Base-by-base conservation (phyloP, 2,888 invertebrate species). In the Xestobium rufovillosum region DNA sequence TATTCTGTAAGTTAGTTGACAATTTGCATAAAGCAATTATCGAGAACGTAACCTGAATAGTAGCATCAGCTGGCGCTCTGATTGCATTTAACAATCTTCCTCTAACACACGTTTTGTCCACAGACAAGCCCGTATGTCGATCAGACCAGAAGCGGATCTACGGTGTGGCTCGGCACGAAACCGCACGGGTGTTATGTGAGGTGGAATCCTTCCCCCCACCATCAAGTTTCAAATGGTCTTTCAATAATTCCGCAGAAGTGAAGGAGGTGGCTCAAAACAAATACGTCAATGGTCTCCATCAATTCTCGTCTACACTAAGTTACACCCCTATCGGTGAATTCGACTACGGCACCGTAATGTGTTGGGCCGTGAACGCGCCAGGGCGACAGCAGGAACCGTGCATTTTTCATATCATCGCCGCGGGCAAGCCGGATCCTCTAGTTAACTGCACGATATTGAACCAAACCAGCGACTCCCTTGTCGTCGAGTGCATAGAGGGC, bases 241-340 rank as follows among this genome's bases (percentile, higher is more conserved):
- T 91, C 62, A 92, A 92, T 69, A 90, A 88, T 67, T 85, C 88
- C 25, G 80, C 84, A 47, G 86, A 87, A 59, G 79, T 79, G 50
- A 72, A 78, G 44, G 86, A 88, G 56, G 78, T 89, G 57, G 76
- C 80, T 26, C 74, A 75, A 50, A 72, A 73, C 50, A 78, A 82
- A 48, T 84, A 77, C 63, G 68, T 69, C 12, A 60, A 71, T 10
- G 71, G 69, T 33, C 56, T 69, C 2, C 61, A 65, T 14, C 72
- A 61, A 19, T 65, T 76, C 39, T 70, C 71, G 39, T 85, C 79
- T 31, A 78, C 81, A 4, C 70, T 88, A 33, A 78, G 79, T 4
- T 88, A 85, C 63, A 81, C 78, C 3, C 88, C 90, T 8, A 74
- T 78, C 30, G 71, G 75, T 3, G 85, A 85, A 55, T 68, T 76